phyloP scores from a whole-genome alignment of 1,140 invertebrate genomes.

The Littorina saxatilis region DNA sequence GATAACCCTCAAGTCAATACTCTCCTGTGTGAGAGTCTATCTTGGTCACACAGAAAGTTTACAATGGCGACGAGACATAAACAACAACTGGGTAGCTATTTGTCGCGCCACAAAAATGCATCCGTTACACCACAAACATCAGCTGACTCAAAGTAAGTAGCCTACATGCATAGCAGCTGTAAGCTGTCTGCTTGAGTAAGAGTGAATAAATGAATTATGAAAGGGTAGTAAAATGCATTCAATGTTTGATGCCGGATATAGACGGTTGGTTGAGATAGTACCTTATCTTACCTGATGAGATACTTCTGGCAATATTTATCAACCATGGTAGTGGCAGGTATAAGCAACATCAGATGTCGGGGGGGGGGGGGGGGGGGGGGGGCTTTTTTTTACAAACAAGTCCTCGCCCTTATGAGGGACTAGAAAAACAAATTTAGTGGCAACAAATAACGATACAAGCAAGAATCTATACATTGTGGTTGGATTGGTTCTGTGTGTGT shows the following conservation, averaged over 20 bases:
- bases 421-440: no score
- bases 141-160: not conserved
- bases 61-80: conserved; percentile 25
- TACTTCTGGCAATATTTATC: no score
- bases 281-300: no score
- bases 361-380: no score
- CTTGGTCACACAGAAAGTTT: not conserved
- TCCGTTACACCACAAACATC: no score
- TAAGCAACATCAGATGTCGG: no score
- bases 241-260: not conserved
- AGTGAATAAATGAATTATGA: not conserved
- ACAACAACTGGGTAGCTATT: conserved; percentile 15
- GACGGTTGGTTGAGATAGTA: no score
- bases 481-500: no score
- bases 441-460: no score
- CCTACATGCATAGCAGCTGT: not conserved
- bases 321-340: not conserved
- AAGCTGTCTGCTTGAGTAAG: not conserved
- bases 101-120: conserved; percentile 6
- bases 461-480: no score
- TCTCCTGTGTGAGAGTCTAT: not conserved
- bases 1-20: not conserved
- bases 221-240: not conserved
- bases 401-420: no score
- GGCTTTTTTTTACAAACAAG: no score